Conservation (phyloP, 1,140 invertebrate species). For the Scaptomyza hsui region DNA sequence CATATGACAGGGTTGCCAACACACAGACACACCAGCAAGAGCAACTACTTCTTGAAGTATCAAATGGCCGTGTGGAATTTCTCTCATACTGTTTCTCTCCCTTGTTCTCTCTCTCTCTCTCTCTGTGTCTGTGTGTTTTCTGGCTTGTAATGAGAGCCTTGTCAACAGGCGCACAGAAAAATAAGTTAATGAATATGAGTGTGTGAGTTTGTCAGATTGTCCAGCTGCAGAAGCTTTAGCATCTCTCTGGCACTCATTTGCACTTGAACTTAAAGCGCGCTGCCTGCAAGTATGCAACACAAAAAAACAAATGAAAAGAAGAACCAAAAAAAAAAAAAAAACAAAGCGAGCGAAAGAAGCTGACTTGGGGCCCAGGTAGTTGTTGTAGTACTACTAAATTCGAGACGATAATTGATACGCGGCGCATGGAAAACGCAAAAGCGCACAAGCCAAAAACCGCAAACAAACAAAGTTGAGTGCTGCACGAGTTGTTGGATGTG, state of each 20-base stretch:
- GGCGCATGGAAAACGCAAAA: constrained; percentile 68
- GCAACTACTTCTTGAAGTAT: constrained; percentile 41
- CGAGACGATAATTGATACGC: constrained; percentile 77
- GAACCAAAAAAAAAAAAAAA: constrained; percentile 3
- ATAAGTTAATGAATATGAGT: constrained; percentile 25
- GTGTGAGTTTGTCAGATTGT: constrained; percentile 2
- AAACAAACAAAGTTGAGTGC: constrained; percentile 73
- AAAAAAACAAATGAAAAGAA: not conserved
- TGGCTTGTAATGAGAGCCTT: constrained; percentile 41
- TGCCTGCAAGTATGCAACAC: constrained; percentile 50
- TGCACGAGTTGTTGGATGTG: constrained; percentile 3
- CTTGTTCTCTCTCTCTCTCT: not conserved
- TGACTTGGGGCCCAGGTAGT: not conserved
- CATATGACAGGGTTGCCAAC: constrained; percentile 11
- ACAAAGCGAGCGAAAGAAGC: not conserved
- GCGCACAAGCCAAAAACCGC: constrained; percentile 70
- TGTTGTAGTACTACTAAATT: constrained; percentile 45
- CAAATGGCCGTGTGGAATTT: constrained; percentile 46
- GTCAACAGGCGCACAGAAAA: constrained; percentile 38
- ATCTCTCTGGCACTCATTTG: constrained; percentile 36
- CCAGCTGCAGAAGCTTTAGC: constrained; percentile 4
- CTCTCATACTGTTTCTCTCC: not conserved
- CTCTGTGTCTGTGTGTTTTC: not conserved
- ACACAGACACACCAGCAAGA: not conserved
- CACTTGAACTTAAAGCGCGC: constrained; percentile 71